phyloP scores from a whole-genome alignment of 2,113 vertebrate genomes.

The Forbesichthys agassizii region DNA sequence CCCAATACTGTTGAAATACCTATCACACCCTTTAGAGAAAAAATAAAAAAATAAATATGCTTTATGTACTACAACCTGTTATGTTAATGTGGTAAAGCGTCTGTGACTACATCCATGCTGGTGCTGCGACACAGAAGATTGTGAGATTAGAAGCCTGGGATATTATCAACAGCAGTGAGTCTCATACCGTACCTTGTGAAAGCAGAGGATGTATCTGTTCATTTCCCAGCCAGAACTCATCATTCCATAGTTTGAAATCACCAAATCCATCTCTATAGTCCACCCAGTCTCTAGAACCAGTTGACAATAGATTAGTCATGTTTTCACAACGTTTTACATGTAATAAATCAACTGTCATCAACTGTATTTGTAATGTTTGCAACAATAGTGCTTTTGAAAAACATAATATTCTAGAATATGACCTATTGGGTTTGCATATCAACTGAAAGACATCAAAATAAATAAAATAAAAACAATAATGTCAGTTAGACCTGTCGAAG shows the following conservation, averaged over 20 bases:
- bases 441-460: background rate
- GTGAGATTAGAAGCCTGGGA: too few species aligned
- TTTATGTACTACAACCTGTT: too few species aligned
- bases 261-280: slow-evolving; percentile 91
- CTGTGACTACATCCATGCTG: too few species aligned
- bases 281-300: slow-evolving; percentile 81
- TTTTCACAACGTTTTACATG: too few species aligned
- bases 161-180: background rate
- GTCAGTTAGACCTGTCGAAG: slow-evolving; percentile 80
- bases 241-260: slow-evolving; percentile 82
- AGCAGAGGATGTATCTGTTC: slow-evolving; percentile 83
- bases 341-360: too few species aligned
- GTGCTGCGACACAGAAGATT: too few species aligned
- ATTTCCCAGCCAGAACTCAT: slow-evolving; percentile 92
- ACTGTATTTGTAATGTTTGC: too few species aligned
- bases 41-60: too few species aligned
- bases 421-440: background rate
- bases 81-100: too few species aligned
- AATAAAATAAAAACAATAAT: background rate
- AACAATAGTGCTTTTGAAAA: background rate
- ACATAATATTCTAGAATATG: background rate
- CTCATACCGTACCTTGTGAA: slow-evolving; percentile 65
- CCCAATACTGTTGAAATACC: too few species aligned
- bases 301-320: slow-evolving; percentile 1
- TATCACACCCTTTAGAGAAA: too few species aligned